phyloP scores from a whole-genome alignment of 1,140 invertebrate species.

The Zaprionus nigranus region DNA sequence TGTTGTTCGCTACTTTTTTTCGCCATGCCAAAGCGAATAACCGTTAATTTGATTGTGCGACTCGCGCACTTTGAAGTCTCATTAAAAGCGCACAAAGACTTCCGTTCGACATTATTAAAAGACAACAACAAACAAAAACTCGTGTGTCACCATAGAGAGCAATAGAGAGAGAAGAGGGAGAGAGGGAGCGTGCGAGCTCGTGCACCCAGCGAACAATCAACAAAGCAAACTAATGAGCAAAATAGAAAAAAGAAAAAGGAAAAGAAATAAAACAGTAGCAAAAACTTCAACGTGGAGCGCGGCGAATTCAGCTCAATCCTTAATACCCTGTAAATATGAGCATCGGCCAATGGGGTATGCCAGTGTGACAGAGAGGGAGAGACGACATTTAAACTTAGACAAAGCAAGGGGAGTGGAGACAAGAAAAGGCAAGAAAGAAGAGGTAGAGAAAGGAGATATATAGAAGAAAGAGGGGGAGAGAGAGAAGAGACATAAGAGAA shows the following conservation, averaged over 20 bases:
- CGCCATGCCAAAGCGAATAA: conserved; percentile 8
- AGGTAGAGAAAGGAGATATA: too few species aligned
- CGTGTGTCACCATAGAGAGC: conserved; percentile 25
- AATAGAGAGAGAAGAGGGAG: background rate
- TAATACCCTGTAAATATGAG: conserved; percentile 3
- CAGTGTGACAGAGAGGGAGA: background rate
- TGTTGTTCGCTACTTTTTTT: background rate
- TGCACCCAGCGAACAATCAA: conserved; percentile 5
- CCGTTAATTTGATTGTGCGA: conserved; percentile 50
- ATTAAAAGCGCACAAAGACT: conserved; percentile 48
- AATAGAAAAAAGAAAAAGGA: conserved; percentile 1
- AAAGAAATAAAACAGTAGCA: background rate
- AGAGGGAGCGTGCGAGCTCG: background rate
- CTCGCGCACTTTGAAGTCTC: conserved; percentile 34
- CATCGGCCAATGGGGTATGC: background rate
- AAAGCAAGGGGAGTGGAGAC: too few species aligned
- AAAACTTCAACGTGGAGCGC: background rate
- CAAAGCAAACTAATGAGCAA: conserved; percentile 45
- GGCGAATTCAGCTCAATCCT: conserved; percentile 18
- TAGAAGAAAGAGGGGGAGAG: too few species aligned
- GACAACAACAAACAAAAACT: conserved; percentile 13
- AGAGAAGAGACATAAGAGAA: too few species aligned
- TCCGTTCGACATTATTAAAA: conserved; percentile 43
- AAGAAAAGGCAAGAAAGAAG: too few species aligned
- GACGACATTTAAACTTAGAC: background rate